A percentile compares a stretch with the other conserved stretches of the same genome.
These are phyloP conservation scores for Neocloeon triangulifer DNA, from an alignment of 1,140 invertebrate genomes.

Conservation along the genomic window DNA sequence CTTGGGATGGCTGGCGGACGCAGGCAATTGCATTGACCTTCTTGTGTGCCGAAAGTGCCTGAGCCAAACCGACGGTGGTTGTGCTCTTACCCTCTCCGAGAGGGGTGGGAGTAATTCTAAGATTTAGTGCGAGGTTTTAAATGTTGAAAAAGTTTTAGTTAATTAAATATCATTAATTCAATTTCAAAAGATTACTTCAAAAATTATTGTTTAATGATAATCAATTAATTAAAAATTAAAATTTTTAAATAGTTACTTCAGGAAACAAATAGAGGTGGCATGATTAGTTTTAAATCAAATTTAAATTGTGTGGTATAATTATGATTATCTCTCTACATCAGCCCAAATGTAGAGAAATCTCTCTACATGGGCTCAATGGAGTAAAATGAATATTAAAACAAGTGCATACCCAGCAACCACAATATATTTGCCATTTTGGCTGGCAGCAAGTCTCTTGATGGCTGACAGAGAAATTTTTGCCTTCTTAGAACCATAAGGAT, in stretches of 20 bases:
- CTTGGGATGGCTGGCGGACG: constrained; percentile 94
- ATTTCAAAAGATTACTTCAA: too few relatives aligned
- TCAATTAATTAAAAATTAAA: too few relatives aligned
- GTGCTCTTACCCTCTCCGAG: constrained; percentile 96
- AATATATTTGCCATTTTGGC: constrained; percentile 71
- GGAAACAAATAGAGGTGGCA: too few relatives aligned
- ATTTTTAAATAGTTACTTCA: too few relatives aligned
- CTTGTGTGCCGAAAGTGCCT: constrained; percentile 71
- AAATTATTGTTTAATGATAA: too few relatives aligned
- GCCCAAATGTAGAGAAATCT: too few relatives aligned
- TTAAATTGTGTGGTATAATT: constrained; percentile 1
- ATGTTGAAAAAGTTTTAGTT: not conserved
- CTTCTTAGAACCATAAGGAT: constrained; percentile 81
- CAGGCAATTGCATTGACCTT: constrained; percentile 80
- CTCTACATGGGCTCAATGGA: too few relatives aligned
- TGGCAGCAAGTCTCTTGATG: constrained; percentile 44
- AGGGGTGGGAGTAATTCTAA: constrained; percentile 85
- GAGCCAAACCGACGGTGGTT: constrained; percentile 78
- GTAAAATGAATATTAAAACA: too few relatives aligned
- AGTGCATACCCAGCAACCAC: constrained; percentile 84
- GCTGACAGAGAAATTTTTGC: constrained; percentile 80
- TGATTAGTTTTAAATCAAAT: too few relatives aligned
- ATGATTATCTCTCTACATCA: not conserved
- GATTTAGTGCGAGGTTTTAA: constrained; percentile 6
- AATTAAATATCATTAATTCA: too few relatives aligned